A percentile compares a stretch with the other conserved stretches of the same genome.
phyloP scores from a whole-genome alignment of 2,113 vertebrate genomes.

The Hippolais icterina region DNA sequence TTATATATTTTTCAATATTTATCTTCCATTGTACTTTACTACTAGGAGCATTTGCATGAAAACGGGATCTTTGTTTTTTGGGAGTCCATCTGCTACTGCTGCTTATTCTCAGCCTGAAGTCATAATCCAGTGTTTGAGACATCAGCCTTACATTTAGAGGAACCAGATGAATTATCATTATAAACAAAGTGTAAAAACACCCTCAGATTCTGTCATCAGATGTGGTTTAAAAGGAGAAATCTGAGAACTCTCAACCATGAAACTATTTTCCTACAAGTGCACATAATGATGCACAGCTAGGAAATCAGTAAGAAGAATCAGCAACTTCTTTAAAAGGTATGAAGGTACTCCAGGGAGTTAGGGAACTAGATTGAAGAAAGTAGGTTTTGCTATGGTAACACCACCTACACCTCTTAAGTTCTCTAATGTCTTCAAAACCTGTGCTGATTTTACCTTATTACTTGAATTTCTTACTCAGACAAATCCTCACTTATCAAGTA shows the following conservation, averaged over 20 bases:
- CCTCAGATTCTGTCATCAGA: conserved; percentile 42
- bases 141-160: conserved; percentile 55
- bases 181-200: background rate
- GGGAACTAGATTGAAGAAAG: background rate
- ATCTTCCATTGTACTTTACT: conserved; percentile 31
- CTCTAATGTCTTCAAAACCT: background rate
- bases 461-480: background rate
- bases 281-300: background rate
- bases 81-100: conserved; percentile 65
- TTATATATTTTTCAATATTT: conserved; percentile 49
- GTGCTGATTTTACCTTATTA: background rate
- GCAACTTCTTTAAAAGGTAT: background rate
- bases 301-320: background rate
- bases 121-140: conserved; percentile 28
- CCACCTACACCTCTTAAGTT: background rate
- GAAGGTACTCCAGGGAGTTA: background rate
- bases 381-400: conserved; percentile 26
- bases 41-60: conserved; percentile 49
- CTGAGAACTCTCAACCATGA: conserved; percentile 8
- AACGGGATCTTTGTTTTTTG: conserved; percentile 42
- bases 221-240: conserved; percentile 52
- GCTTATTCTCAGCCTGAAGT: conserved; percentile 58
- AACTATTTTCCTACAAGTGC: conserved; percentile 32
- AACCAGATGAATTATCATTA: conserved; percentile 50
- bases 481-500: background rate